Evolutionary conservation across 2,113 vertebrate species (phyloP), one percentile per base, ranked within the genome.

Genomic region (Gobio gobio): DNA sequence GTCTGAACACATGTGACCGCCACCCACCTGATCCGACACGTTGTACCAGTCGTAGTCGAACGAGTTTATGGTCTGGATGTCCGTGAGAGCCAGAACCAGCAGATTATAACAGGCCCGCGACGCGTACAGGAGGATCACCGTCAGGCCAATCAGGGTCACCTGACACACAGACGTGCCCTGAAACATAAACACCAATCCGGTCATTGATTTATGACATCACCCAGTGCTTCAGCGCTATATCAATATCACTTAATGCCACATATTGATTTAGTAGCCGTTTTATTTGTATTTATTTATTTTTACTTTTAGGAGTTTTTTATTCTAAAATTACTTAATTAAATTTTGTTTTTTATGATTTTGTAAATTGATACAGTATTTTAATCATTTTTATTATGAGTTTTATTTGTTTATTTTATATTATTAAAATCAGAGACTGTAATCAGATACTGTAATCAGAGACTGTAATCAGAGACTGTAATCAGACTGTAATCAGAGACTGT

Each of bases 11-110:
- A 16, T 0, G 47, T 16, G 10, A 24, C 2, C 49, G 63, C 2
- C n/a, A 5, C 63, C 36, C 89, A 96, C 98, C 98, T 99, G 98
- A 92, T 99, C 98, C 22, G 98, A 99, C 10, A 99, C 98, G 10
- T 99, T 99, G 95, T 99, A 99, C 98, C 98, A 99, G 93, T 98
- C 98, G 0, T 97, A 99, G 89, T 99, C 97, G 76, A 99, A 98
- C 40, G 97, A 97, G 88, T 95, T 96, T 1, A 98, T 95, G 26
- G 90, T 95, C 89, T 95, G 96, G 64, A 92, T 94, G 91, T 96
- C 95, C 16, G 97, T 95, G 86, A 99, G 96, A 0, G 94, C 96
- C 85, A 99, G 87, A 87, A 97, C 96, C 51, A 98, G 95, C 90
- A 99, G 92, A 87, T 99, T 99, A 94, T 99, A 99, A 92, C 98